Percentiles rank a stretch among this genome's conserved stretches.
phyloP scores from a whole-genome alignment of 2,113 vertebrate species.

The Pangasianodon hypophthalmus region DNA sequence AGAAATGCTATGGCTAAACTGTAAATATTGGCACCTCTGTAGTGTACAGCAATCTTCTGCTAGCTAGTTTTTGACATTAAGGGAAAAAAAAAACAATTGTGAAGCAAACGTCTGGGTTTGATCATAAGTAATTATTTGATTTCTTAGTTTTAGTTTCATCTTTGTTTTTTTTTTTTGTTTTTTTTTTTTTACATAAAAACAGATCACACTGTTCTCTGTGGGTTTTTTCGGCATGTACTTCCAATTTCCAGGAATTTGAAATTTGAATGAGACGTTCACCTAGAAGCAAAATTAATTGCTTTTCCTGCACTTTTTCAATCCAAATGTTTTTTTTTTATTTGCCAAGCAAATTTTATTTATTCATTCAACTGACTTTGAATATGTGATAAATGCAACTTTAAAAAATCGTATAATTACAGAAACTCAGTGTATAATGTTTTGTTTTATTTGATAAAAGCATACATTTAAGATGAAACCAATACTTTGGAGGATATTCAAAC shows the following conservation, averaged over 20 bases:
- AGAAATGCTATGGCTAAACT: background rate
- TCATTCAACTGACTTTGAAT: background rate
- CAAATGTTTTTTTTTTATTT: background rate
- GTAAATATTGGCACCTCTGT: background rate
- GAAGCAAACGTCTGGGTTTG: background rate
- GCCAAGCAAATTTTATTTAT: background rate
- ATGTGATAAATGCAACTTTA: background rate
- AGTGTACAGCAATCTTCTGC: background rate
- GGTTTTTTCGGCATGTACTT: background rate
- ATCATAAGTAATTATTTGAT: too few relatives aligned
- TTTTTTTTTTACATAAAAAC: background rate
- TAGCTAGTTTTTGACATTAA: background rate
- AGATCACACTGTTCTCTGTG: background rate
- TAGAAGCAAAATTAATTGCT: too few relatives aligned
- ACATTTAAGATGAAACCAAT: slow-evolving; percentile 62
- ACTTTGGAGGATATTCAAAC: slow-evolving; percentile 53
- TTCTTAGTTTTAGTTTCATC: too few relatives aligned
- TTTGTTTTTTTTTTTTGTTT: too few relatives aligned
- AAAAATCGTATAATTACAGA: background rate
- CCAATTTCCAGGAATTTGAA: background rate
- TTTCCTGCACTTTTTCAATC: background rate
- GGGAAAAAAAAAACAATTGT: too few relatives aligned
- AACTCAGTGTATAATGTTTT: slow-evolving; percentile 73
- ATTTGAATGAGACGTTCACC: background rate
- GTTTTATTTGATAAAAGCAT: slow-evolving; percentile 77